Percentiles rank a stretch among this genome's conserved stretches.
These are phyloP conservation scores for Agrenia bidenticulata DNA, from an alignment of 2,888 invertebrate genomes.

Conservation along the genomic window DNA sequence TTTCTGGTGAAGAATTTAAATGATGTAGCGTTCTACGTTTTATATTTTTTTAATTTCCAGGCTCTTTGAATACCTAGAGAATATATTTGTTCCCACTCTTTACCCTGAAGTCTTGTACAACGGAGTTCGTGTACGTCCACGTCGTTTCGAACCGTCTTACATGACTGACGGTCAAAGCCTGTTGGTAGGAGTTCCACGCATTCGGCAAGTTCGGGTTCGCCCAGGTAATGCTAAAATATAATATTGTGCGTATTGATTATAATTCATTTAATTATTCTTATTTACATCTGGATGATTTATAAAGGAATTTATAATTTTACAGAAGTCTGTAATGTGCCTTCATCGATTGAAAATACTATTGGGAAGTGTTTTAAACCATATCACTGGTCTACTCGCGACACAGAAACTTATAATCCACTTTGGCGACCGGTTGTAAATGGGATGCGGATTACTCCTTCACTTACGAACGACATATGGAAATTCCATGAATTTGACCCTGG, in stretches of 20 bases:
- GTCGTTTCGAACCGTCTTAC: neutral
- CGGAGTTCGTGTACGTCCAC: constrained; percentile 4
- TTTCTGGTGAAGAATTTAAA: no score
- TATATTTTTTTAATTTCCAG: neutral
- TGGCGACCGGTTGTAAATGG: constrained; percentile 21
- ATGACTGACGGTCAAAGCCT: constrained; percentile 31
- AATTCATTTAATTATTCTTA: no score
- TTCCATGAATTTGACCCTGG: constrained; percentile 9
- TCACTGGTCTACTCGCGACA: constrained; percentile 13
- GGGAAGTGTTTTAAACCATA: no score
- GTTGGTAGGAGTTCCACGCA: constrained; percentile 37
- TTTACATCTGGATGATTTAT: no score
- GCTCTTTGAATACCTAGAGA: constrained; percentile 23
- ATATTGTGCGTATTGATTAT: no score
- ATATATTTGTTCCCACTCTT: constrained; percentile 18
- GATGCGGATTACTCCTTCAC: neutral
- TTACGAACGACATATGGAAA: constrained; percentile 40
- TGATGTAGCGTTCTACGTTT: no score
- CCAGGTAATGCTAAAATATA: no score
- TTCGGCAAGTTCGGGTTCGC: constrained; percentile 39
- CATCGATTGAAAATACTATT: no score
- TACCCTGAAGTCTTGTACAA: constrained; percentile 30
- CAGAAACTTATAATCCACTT: constrained; percentile 20
- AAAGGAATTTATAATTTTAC: no score
- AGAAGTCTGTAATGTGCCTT: no score